phyloP scores from a whole-genome alignment of 2,888 invertebrate species.

The Trichopria drosophilae region DNA sequence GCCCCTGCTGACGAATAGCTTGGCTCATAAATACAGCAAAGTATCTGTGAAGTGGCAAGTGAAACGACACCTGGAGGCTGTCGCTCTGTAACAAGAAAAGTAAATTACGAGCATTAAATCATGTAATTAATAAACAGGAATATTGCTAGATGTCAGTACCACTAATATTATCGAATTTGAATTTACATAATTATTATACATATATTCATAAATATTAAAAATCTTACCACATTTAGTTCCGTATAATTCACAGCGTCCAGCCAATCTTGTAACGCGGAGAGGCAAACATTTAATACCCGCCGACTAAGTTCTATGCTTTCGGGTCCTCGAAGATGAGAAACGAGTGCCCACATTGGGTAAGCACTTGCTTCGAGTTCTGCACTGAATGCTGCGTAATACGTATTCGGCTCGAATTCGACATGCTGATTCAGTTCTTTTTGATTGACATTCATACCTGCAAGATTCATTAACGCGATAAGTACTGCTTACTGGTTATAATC shows the following conservation, averaged over 20 bases:
- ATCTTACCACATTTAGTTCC: conserved; percentile 68
- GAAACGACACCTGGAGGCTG: conserved; percentile 89
- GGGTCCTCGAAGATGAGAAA: conserved; percentile 80
- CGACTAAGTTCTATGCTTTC: conserved; percentile 75
- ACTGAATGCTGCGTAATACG: conserved; percentile 96
- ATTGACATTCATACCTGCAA: conserved; percentile 93
- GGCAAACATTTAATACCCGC: conserved; percentile 76
- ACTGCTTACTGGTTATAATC: conserved; percentile 1
- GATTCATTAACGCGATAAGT: conserved; percentile 6
- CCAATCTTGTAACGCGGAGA: conserved; percentile 83
- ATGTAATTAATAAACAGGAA: too few relatives aligned
- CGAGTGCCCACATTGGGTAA: conserved; percentile 97
- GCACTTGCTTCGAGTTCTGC: conserved; percentile 96
- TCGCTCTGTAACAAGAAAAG: conserved; percentile 70
- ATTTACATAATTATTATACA: background rate
- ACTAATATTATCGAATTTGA: too few relatives aligned
- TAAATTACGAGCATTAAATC: too few relatives aligned
- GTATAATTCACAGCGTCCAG: conserved; percentile 80
- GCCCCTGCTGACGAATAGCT: conserved; percentile 78
- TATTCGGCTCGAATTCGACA: conserved; percentile 95
- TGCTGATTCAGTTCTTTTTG: conserved; percentile 86
- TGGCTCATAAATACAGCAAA: conserved; percentile 85
- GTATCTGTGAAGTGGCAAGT: conserved; percentile 95
- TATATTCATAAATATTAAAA: background rate
- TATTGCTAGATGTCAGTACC: too few relatives aligned